Evolutionary conservation across 2,113 vertebrate genomes (phyloP).

Genomic region (Arvicanthis niloticus): DNA sequence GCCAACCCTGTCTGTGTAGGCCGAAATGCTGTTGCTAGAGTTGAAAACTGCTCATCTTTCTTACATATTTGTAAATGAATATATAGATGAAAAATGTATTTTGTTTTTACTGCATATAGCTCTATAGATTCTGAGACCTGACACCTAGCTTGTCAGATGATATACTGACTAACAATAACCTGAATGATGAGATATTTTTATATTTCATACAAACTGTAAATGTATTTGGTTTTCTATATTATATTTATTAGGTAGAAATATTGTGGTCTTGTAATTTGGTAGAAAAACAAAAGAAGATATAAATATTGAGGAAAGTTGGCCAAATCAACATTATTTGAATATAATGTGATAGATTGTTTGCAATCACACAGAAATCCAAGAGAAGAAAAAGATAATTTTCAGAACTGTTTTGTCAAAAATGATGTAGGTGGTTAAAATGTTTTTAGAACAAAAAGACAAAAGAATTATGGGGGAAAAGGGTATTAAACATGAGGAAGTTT

Average conservation of each 20-base stretch:
- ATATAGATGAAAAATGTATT: slow-evolving; percentile 51
- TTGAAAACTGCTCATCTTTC: slow-evolving; percentile 58
- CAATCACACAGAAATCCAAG: slow-evolving; percentile 47
- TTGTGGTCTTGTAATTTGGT: slow-evolving; percentile 42
- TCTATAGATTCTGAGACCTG: slow-evolving; percentile 33
- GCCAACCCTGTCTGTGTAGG: slow-evolving; percentile 59
- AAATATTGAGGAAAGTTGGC: not conserved
- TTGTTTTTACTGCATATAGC: not conserved
- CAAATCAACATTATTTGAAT: slow-evolving; percentile 55
- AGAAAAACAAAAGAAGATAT: slow-evolving; percentile 53
- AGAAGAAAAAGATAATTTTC: slow-evolving; percentile 26
- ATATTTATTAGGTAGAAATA: slow-evolving; percentile 31
- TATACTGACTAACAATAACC: slow-evolving; percentile 37
- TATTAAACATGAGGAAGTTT: slow-evolving; percentile 47
- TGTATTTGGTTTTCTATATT: slow-evolving; percentile 43
- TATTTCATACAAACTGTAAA: slow-evolving; percentile 51
- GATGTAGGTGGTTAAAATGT: not conserved
- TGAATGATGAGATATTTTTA: slow-evolving; percentile 27
- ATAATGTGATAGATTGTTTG: slow-evolving; percentile 34
- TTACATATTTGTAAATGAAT: slow-evolving; percentile 71
- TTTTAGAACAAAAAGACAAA: slow-evolving; percentile 36
- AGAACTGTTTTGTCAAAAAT: slow-evolving; percentile 39
- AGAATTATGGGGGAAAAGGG: not conserved
- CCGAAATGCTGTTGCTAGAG: slow-evolving; percentile 44
- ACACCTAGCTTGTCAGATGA: slow-evolving; percentile 29